Base-by-base conservation (phyloP, 2,888 invertebrate genomes). In the Drosophila flavopinicola region DNA sequence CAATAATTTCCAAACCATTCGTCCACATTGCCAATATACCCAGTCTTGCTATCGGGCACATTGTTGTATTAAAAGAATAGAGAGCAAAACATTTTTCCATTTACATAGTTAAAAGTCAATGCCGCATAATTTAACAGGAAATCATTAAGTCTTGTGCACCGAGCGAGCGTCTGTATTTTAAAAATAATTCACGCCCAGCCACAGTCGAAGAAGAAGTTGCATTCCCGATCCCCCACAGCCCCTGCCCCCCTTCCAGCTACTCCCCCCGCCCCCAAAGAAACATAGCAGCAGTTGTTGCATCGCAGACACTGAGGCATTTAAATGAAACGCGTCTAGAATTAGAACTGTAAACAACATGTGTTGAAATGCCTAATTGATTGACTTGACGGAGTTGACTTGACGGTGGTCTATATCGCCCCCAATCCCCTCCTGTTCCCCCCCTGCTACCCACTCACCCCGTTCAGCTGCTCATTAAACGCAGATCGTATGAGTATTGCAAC, bases 271-370 rank as follows among this genome's bases (percentile, higher is more conserved):
- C 37, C 20, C 37, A n/a, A n/a, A n/a, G 20, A 4, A 3, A 4
- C 20, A 20, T 20, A 37, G 37, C 32, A 41, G 23, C 32, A 41
- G 23, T 41, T n/a, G 61, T 24, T 54, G 52, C 39, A 13, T 0
- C 32, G 56, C 61, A 80, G 80, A 80, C 80, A 68, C 38, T 20
- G 60, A 63, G 80, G 80, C 80, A 82, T 80, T 80, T 73, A 65
- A 75, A 80, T 70, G 73, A 64, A 78, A 66, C 66, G 73, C 78
- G 58, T 58, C 67, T 65, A 65, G 82, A 83, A 78, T 85, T 79
- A 79, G 84, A 84, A 80, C 85, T 77, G 87, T 86, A 87, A 85
- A 85, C 84, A 85, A 77, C 85, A 85, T 84, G 84, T 84, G 84
- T 82, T 82, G 78, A 82, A 84, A 82, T 86, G 75, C 68, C 79